These are phyloP conservation scores for Castor canadensis DNA, from an alignment of 2,113 vertebrate genomes.

Conservation along the genomic window DNA sequence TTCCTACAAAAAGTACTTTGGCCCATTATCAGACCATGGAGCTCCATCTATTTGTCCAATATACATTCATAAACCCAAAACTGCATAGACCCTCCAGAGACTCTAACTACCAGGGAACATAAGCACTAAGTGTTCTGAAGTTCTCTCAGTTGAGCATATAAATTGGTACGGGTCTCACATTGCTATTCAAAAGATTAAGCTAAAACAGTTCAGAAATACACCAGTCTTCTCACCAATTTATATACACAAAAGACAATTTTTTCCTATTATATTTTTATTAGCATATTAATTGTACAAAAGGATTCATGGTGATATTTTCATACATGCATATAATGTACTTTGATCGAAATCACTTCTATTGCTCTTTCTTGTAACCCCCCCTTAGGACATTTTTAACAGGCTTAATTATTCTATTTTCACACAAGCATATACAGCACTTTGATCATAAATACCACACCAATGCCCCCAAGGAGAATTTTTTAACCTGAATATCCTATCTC, in stretches of 20 bases:
- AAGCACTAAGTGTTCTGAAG: background rate
- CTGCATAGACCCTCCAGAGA: conserved; percentile 17
- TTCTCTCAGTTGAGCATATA: background rate
- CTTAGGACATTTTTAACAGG: no score
- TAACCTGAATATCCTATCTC: background rate
- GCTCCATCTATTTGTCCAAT: conserved; percentile 7
- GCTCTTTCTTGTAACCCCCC: no score
- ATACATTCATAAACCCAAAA: conserved; percentile 48
- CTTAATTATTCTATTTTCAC: no score
- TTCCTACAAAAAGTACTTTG: conserved; percentile 57
- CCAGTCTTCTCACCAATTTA: background rate
- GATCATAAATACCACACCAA: no score
- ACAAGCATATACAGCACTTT: no score
- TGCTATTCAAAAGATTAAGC: background rate
- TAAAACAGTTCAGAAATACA: conserved; percentile 34
- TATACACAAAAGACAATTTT: background rate
- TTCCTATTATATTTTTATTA: no score
- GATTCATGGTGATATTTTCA: no score
- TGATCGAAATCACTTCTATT: no score
- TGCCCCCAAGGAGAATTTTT: no score
- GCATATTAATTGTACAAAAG: no score
- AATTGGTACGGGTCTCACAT: conserved; percentile 30
- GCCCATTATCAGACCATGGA: conserved; percentile 24
- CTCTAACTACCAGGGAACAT: background rate
- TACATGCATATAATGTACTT: no score